Evolutionary conservation across 2,888 invertebrate species (phyloP).

Genomic region (Dysmachus trigonus): DNA sequence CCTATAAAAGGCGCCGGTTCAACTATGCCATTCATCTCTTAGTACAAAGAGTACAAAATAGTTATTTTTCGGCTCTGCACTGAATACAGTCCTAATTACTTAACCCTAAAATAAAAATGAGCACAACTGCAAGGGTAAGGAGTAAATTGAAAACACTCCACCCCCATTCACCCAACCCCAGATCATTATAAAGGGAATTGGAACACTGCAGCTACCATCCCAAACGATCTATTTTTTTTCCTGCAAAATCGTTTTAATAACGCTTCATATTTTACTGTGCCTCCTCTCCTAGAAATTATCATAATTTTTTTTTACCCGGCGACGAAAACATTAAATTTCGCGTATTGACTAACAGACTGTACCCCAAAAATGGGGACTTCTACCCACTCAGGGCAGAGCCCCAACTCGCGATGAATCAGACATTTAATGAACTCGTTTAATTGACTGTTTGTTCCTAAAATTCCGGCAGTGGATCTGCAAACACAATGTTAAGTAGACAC

Average conservation of each 20-base stretch:
- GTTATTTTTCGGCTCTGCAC: background rate
- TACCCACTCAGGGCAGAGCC: background rate
- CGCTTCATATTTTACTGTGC: background rate
- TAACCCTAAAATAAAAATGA: slow-evolving; percentile 1
- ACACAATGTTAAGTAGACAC: background rate
- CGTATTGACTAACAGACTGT: background rate
- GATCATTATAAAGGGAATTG: background rate
- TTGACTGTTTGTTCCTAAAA: background rate
- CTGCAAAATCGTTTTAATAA: background rate
- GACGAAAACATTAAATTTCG: background rate
- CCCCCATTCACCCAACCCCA: background rate
- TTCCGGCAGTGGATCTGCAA: background rate
- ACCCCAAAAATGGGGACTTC: background rate
- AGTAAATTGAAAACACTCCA: background rate
- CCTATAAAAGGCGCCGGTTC: background rate
- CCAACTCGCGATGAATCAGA: background rate
- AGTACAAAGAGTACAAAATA: background rate
- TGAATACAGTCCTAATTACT: background rate
- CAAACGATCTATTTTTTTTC: background rate
- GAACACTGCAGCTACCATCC: background rate
- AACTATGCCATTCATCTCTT: background rate
- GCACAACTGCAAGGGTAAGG: background rate
- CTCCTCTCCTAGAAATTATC: background rate
- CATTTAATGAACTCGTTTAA: background rate
- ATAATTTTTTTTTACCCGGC: background rate